Base-by-base conservation (phyloP, 2,888 invertebrate species). In the Leptodirus hochenwartii region DNA sequence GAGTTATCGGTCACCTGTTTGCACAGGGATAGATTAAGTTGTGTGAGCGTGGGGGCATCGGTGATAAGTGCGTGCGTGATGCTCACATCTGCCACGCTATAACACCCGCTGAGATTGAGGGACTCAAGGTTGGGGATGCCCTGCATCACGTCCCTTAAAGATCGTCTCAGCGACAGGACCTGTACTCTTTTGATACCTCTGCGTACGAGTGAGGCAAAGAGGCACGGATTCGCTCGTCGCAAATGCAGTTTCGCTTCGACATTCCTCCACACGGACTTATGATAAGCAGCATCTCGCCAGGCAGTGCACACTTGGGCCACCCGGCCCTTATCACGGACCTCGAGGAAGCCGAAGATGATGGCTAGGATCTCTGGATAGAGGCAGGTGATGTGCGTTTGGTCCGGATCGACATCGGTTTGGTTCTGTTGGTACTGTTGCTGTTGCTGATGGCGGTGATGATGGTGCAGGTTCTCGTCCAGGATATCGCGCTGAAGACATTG, bases 1-100 rank as follows among this genome's bases (percentile, higher is more conserved):
- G 85, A 81, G 15, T 75, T 74, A 55, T 93, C 91, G n/a, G 87
- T 85, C 35, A 93, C 78, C 61, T 90, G 90, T 56, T 93, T 93
- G 60, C 93, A 93, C 34, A 91, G 60, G 25, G 87, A 87, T 30
- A 93, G 63, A 54, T 93, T 84, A 37, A 93, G 64, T 42, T 75
- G 67, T 37, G 74, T 77, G 30, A 93, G 60, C 17, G 76, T 69
- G 29, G 79, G 75, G 38, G 79, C 62, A 41, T 82, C 80, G 6
- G 69, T 63, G 25, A 71, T 66, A 46, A 93, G 78, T 3, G 88
- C 87, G 45, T 79, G 79, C 23, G 75, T 72, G 35, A 93, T 61
- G 27, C 81, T 81, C 25, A 71, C 62, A 53, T 93, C 91, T 22
- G 82, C 84, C 23, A 93, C 78, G 58, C 85, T 90, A 59, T 81